Evolutionary conservation across 2,888 invertebrate genomes (phyloP), one percentile per base, ranked within the genome.

Genomic region (Polydesmus complanatus): DNA sequence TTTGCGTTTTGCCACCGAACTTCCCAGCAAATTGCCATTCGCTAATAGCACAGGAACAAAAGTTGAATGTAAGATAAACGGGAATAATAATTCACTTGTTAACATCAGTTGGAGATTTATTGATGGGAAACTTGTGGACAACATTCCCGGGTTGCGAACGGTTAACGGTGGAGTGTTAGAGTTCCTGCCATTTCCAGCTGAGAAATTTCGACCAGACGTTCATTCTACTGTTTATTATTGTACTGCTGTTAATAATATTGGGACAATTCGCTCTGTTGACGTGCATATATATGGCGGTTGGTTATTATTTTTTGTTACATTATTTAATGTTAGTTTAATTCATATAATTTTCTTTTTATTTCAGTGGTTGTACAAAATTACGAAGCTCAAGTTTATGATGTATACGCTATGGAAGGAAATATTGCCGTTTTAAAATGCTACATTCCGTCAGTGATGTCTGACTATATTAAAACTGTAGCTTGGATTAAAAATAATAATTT

Each of bases 401-500:
- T 72, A 2, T 75, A 71, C 69, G 73, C 72, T 2, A 73, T 72
- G 64, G 67, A 71, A 50, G 74, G 74, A 18, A 73, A 73, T 61
- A 75, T 75, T 19, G 75, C 75, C 3, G 72, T 75, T n/a, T 69
- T 76, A 56, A 72, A 71, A 71, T 95, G 95, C 75, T 83, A 86
- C 74, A 87, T 93, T 70, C 90, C 93, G 52, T 82, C 84, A 68
- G 90, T 88, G 77, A 87, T 89, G 74, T 82, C 84, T 65, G 91
- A 92, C 69, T 87, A 89, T 73, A 86, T 93, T 69, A 84, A 84
- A 77, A 83, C 85, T 64, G 90, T 89, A 37, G 88, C 90, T 58
- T 94, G 94, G 94, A 82, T 88, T 65, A 86, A 88, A 73, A 88
- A 88, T 56, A 54, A 60, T 49, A 61, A 64, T 18, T 54, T 65